Conservation (phyloP, 2,888 invertebrate species). For the Drosophila ustulata region DNA sequence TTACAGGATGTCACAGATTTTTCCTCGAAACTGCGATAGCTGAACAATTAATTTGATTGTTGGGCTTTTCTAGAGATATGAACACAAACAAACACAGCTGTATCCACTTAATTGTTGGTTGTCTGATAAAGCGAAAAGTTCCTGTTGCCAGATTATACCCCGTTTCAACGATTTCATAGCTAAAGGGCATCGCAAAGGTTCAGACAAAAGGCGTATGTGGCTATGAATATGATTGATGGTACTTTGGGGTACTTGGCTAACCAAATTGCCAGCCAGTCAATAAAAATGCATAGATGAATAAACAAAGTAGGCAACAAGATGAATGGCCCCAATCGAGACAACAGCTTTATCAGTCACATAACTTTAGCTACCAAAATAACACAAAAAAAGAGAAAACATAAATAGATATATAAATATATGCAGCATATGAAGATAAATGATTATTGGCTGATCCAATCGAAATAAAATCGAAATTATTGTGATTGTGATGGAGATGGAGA, state of each 20-base stretch:
- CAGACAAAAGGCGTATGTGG: constrained; percentile 40
- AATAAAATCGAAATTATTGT: constrained; percentile 16
- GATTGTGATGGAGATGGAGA: constrained; percentile 39
- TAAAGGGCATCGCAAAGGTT: constrained; percentile 31
- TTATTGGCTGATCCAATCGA: constrained; percentile 29
- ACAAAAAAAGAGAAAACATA: background rate
- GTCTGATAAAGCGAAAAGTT: constrained; percentile 1
- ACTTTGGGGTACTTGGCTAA: constrained; percentile 41
- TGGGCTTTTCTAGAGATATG: background rate
- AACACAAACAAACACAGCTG: background rate
- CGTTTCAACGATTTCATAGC: constrained; percentile 16
- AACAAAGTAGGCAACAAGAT: constrained; percentile 32
- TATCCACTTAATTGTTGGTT: constrained; percentile 3
- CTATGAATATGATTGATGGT: constrained; percentile 65
- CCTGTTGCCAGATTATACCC: constrained; percentile 7
- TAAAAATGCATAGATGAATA: constrained; percentile 64
- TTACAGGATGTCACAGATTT: background rate
- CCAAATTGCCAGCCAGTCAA: constrained; percentile 50
- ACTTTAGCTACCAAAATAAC: constrained; percentile 10
- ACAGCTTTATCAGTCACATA: constrained; percentile 42
- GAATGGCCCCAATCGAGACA: constrained; percentile 29
- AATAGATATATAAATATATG: background rate
- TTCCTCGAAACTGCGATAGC: background rate
- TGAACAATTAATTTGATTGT: constrained; percentile 2
- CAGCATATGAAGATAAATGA: constrained; percentile 34